phyloP scores from a whole-genome alignment of 2,888 invertebrate genomes.

The Phyto melanocephala region DNA sequence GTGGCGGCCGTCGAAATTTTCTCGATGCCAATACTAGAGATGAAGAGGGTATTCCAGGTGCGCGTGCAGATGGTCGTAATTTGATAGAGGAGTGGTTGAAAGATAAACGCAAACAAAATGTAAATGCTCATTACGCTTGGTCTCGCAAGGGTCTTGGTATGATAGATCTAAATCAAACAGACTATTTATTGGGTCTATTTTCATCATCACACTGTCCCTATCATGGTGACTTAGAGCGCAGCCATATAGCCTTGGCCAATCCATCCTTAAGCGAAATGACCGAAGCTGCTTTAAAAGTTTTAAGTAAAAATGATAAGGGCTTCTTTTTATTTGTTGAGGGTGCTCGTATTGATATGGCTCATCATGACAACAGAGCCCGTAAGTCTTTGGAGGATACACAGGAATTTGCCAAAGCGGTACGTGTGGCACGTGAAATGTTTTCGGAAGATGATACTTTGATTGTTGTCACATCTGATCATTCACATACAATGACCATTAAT shows the following conservation, averaged over 20 bases:
- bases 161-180: slow-evolving; percentile 79
- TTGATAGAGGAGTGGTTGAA: slow-evolving; percentile 84
- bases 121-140: slow-evolving; percentile 77
- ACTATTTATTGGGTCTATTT: slow-evolving; percentile 82
- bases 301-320: slow-evolving; percentile 83
- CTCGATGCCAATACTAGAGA: slow-evolving; percentile 77
- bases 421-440: slow-evolving; percentile 82
- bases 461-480: slow-evolving; percentile 90
- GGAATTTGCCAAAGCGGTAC: slow-evolving; percentile 86
- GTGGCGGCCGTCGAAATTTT: slow-evolving; percentile 77
- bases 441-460: slow-evolving; percentile 87
- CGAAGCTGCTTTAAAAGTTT: slow-evolving; percentile 82
- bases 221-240: slow-evolving; percentile 81
- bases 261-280: slow-evolving; percentile 87
- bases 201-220: slow-evolving; percentile 82
- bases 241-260: slow-evolving; percentile 78
- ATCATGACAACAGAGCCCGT: slow-evolving; percentile 84
- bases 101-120: slow-evolving; percentile 68
- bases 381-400: slow-evolving; percentile 89
- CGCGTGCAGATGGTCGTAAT: slow-evolving; percentile 83
- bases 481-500: slow-evolving; percentile 87
- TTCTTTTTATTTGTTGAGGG: slow-evolving; percentile 88
- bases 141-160: slow-evolving; percentile 72
- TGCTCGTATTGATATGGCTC: slow-evolving; percentile 80
- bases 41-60: slow-evolving; percentile 80